Base-by-base conservation (phyloP, 2,113 vertebrate genomes). In the Heteronetta atricapilla region DNA sequence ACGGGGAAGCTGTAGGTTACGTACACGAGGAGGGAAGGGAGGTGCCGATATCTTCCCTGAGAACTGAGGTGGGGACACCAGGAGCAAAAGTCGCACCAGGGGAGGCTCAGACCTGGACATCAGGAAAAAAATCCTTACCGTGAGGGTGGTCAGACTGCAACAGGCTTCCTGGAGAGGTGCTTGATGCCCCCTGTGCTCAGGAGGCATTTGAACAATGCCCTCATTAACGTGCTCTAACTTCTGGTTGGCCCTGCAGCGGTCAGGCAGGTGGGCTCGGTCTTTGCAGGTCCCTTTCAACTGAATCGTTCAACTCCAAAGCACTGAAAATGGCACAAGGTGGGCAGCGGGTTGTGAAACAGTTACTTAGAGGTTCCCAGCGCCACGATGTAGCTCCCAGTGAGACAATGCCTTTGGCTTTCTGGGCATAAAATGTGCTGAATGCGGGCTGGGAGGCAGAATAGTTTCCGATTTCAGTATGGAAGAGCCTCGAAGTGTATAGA, bases 321-420 rank as follows among this genome's bases (percentile, higher is more conserved):
- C 18, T 31, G 60, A 60, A 60, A 36, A 13, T 3, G 33, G 20
- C 23, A 0, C 1, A 1, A 36, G 31, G 13, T 10, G n/a, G 46
- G 17, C n/a, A n/a, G n/a, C n/a, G n/a, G n/a, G 36, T 15, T 15
- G 67, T 67, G 52, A 17, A 46, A 34, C 17, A 12, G 68, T 48
- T 31, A 31, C 31, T 21, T 3, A 11, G 20, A 33, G 69, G 46
- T 33, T 68, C 68, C 33, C 13, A 6, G 0, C 8, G 3, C 2
- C 5, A 19, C 8, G 18, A 17, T 25, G 15, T 22, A 31, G 26
- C 31, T 28, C 23, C 6, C 10, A 31, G 18, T 5, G 31, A 48
- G 34, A 21, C 13, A 3, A 7, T 5, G 14, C 19, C 10, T 3
- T 26, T 34, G 15, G 22, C 33, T 69, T 34, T 34, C 16, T 26